Evolutionary conservation across 2,888 invertebrate species (phyloP), one percentile per base, ranked within the genome.

Genomic region (Eilema depressum): DNA sequence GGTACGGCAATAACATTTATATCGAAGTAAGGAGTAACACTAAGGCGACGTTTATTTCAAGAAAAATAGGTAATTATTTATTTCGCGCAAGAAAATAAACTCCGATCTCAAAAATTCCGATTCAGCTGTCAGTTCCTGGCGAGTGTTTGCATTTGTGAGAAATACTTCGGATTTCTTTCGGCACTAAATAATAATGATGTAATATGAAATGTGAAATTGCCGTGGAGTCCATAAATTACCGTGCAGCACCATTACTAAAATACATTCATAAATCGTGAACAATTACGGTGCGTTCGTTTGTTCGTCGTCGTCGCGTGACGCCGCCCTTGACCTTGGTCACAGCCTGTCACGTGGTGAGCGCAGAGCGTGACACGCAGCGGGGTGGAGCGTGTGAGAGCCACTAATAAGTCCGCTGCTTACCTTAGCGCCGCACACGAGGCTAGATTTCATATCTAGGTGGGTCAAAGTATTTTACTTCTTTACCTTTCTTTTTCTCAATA

Each of bases 261-360:
- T 59, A 25, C 59, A 20, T 59, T 59, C 25, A 59, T 59, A 59
- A 59, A 59, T 59, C 59, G 5, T 59, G 59, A 3, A 59, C 28
- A 59, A 28, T 59, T 17, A 28, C 17, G 26, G 59, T 17, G 14
- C 1, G 26, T 17, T 25, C 7, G 26, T 28, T 59, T 26, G 59
- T 14, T 23, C 26, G 57, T 20, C 7, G 59, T 59, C 26, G 53
- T 53, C n/a, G 53, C 53, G 53, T 53, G 59, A 5, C 14, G 5
- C 59, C 8, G 1, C 12, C 59, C 59, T 20, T 59, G 59, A 59
- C 59, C 59, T 59, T 59, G 26, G 26, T 59, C 3, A 59, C 17
- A 26, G 28, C 17, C 59, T 26, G 14, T 2, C 17, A 59, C 26
- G 59, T 59, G 8, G 33, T 33, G 8, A 3, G 20, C 10, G 20